Conservation (phyloP, 2,888 invertebrate species). For the Opisthograptis luteolata region DNA sequence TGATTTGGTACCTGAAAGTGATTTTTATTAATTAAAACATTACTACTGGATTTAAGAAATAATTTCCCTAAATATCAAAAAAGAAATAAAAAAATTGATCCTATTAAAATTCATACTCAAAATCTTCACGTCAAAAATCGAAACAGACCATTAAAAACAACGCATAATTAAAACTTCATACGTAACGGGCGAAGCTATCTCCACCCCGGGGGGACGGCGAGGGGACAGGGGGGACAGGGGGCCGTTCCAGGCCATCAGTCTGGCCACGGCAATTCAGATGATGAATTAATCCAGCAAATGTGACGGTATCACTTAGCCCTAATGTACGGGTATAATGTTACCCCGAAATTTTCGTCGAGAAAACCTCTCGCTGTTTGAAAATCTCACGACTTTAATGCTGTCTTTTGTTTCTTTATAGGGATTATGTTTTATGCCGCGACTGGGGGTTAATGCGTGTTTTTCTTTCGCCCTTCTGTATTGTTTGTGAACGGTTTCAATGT, state of each 20-base stretch:
- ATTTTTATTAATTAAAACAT: no score
- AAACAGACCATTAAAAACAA: slow-evolving; percentile 49
- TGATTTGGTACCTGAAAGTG: no score
- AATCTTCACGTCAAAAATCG: background rate
- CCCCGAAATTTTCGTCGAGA: slow-evolving; percentile 68
- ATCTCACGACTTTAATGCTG: slow-evolving; percentile 61
- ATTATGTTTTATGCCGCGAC: slow-evolving; percentile 46
- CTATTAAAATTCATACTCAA: no score
- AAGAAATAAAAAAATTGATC: background rate
- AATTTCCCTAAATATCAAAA: background rate
- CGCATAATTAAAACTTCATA: slow-evolving; percentile 71
- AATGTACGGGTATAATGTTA: slow-evolving; percentile 84
- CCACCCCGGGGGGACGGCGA: slow-evolving; percentile 38
- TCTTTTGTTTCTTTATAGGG: slow-evolving; percentile 59
- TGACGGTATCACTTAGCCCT: slow-evolving; percentile 85
- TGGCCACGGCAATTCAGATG: slow-evolving; percentile 85
- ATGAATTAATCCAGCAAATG: slow-evolving; percentile 85
- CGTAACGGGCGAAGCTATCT: slow-evolving; percentile 63
- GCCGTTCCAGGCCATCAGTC: slow-evolving; percentile 82
- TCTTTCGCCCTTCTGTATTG: slow-evolving; percentile 22
- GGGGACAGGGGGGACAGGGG: slow-evolving; percentile 37
- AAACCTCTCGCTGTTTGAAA: slow-evolving; percentile 60
- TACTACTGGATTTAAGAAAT: no score
- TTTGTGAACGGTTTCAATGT: slow-evolving; percentile 12
- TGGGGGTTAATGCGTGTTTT: slow-evolving; percentile 47